Percentiles rank a stretch among this genome's conserved stretches.
Conservation (phyloP, 2,797 vertebrate species). For the Crypturellus tataupa region DNA sequence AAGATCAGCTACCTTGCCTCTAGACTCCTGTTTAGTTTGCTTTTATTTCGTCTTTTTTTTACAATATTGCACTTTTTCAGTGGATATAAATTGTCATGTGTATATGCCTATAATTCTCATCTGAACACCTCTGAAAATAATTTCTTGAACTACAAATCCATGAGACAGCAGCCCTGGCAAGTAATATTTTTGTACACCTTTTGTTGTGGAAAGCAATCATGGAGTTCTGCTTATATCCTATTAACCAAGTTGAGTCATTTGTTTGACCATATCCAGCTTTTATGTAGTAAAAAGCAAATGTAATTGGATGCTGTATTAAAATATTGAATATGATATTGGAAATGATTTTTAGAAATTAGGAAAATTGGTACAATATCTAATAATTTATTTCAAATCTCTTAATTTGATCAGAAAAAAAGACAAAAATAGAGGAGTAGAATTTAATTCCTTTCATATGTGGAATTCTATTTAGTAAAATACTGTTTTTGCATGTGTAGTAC, state of each 20-base stretch:
- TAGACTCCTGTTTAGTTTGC: conserved; percentile 41
- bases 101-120: conserved; percentile 24
- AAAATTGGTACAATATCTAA: conserved; percentile 52
- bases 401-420: conserved; percentile 16
- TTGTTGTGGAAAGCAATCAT: conserved; percentile 1
- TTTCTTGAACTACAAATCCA: conserved; percentile 27
- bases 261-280: conserved; percentile 11
- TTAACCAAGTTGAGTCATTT: conserved; percentile 1
- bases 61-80: conserved; percentile 9
- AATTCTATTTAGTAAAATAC: conserved; percentile 32
- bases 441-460: background rate
- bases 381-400: conserved; percentile 39
- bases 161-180: background rate
- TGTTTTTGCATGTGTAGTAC: no score
- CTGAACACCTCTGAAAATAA: conserved; percentile 14
- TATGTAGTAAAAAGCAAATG: conserved; percentile 26
- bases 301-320: background rate
- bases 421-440: background rate
- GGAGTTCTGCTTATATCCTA: conserved; percentile 7
- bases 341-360: conserved; percentile 53
- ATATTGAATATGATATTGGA: background rate
- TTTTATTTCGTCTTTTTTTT: conserved; percentile 55
- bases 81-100: conserved; percentile 43
- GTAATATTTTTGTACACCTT: background rate
- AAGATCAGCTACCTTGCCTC: conserved; percentile 19